A percentile compares a stretch with the other conserved stretches of the same genome.
Conservation (phyloP, 1,140 invertebrate genomes). For the Drosophila albomicans region DNA sequence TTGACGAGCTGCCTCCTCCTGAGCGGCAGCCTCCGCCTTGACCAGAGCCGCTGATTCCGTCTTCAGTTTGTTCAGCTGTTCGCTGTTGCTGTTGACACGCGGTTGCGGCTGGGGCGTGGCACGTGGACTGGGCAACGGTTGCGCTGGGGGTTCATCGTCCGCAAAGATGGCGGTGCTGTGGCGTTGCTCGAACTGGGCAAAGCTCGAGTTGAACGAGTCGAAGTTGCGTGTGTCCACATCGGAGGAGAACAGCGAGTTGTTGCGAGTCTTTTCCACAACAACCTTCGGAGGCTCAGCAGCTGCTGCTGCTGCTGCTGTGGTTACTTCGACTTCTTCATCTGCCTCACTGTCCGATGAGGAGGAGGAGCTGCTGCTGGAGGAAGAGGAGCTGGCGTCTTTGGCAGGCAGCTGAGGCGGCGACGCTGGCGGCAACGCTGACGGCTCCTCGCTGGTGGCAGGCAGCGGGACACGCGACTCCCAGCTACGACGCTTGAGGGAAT, state of each 20-base stretch:
- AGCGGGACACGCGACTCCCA: constrained; percentile 78
- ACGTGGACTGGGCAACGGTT: constrained; percentile 25
- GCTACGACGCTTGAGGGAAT: constrained; percentile 81
- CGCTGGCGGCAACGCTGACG: constrained; percentile 11
- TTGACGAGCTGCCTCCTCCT: constrained; percentile 41
- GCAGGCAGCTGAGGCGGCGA: not conserved
- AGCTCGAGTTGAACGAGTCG: constrained; percentile 66
- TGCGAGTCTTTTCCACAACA: not conserved
- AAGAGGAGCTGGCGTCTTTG: constrained; percentile 2
- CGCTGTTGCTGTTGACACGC: constrained; percentile 1
- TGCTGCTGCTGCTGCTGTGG: not conserved
- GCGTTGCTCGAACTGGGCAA: constrained; percentile 72
- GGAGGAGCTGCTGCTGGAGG: constrained; percentile 33
- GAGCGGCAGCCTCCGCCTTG: constrained; percentile 21
- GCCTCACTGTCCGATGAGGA: constrained; percentile 50
- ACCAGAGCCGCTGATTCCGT: constrained; percentile 7
- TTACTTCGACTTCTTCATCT: not conserved
- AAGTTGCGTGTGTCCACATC: constrained; percentile 67
- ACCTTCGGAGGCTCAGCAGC: not conserved
- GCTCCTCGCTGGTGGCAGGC: constrained; percentile 49
- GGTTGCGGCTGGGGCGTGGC: constrained; percentile 53
- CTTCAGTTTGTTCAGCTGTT: constrained; percentile 38
- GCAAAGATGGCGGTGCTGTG: constrained; percentile 70
- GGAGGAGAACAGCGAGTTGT: constrained; percentile 52
- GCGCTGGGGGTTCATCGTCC: constrained; percentile 52